Evolutionary conservation across 2,797 vertebrate genomes (phyloP).

Genomic region (Microctenopoma lineatum): DNA sequence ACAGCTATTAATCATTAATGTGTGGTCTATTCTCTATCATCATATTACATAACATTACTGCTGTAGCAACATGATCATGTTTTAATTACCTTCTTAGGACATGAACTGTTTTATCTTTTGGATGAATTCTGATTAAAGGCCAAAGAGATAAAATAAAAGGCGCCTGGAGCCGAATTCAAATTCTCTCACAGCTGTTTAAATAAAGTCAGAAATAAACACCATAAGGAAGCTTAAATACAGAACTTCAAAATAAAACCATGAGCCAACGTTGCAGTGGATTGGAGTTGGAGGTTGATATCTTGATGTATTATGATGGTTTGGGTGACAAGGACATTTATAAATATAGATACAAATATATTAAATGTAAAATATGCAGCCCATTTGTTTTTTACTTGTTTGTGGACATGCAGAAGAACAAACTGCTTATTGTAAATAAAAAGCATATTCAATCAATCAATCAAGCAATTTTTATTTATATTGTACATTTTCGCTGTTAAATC

Average conservation of each 20-base stretch:
- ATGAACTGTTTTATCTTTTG: constrained; percentile 19
- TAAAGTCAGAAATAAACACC: constrained; percentile 26
- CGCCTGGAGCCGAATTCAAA: constrained; percentile 34
- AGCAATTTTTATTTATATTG: too few species aligned
- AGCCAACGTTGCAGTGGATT: background rate
- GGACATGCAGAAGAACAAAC: too few species aligned
- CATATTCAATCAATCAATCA: too few species aligned
- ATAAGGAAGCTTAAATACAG: constrained; percentile 16
- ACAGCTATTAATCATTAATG: constrained; percentile 9
- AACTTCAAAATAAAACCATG: constrained; percentile 65
- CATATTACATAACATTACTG: background rate
- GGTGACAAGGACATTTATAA: too few species aligned
- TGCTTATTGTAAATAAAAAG: too few species aligned
- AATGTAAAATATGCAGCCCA: too few species aligned
- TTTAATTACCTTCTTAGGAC: constrained; percentile 27
- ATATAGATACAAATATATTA: background rate
- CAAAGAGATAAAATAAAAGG: constrained; percentile 42
- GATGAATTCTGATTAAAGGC: constrained; percentile 45
- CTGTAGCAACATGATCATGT: background rate
- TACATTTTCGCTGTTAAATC: too few species aligned
- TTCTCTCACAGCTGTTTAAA: constrained; percentile 61
- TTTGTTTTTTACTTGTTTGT: too few species aligned
- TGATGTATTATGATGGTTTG: background rate
- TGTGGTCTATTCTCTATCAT: constrained; percentile 18
- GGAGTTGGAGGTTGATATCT: too few species aligned